Percentiles rank a stretch among this genome's conserved stretches.
These are phyloP conservation scores for Melikaiella ostensackeni DNA, from an alignment of 2,888 invertebrate genomes.

Conservation along the genomic window DNA sequence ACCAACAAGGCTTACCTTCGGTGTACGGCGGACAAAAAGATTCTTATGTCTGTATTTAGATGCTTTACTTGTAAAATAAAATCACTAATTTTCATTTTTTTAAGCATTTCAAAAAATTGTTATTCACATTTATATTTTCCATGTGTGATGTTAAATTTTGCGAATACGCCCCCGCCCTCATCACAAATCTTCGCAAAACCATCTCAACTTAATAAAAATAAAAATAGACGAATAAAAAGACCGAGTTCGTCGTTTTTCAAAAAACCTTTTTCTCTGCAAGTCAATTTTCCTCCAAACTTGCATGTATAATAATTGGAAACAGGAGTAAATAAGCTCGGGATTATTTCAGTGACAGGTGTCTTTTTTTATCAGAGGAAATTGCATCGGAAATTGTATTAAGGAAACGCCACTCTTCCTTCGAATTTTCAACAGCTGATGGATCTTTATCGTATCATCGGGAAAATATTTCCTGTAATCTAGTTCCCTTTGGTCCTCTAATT, in stretches of 20 bases:
- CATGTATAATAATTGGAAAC: neutral
- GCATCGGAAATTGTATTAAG: constrained; percentile 30
- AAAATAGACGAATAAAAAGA: neutral
- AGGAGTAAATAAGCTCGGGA: neutral
- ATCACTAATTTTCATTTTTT: too few relatives aligned
- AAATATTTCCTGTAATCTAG: neutral
- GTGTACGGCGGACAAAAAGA: too few relatives aligned
- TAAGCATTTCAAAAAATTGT: too few relatives aligned
- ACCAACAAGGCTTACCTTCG: too few relatives aligned
- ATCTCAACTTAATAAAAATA: neutral
- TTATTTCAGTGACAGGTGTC: constrained; percentile 28
- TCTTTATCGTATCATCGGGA: neutral
- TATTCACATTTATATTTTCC: too few relatives aligned
- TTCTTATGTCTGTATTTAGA: too few relatives aligned
- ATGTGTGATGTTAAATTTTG: too few relatives aligned
- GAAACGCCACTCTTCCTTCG: constrained; percentile 18
- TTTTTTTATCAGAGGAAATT: constrained; percentile 21
- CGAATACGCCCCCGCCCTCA: too few relatives aligned
- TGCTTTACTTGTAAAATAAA: too few relatives aligned
- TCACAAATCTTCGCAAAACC: too few relatives aligned
- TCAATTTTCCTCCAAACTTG: neutral
- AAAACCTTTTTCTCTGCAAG: neutral
- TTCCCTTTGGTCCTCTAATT: neutral
- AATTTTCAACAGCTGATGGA: constrained; percentile 12
- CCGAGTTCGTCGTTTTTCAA: neutral